A percentile compares a stretch with the other conserved stretches of the same genome.
These are phyloP conservation scores for Pogonocichla stellata DNA, from an alignment of 2,113 vertebrate species.

Conservation along the genomic window DNA sequence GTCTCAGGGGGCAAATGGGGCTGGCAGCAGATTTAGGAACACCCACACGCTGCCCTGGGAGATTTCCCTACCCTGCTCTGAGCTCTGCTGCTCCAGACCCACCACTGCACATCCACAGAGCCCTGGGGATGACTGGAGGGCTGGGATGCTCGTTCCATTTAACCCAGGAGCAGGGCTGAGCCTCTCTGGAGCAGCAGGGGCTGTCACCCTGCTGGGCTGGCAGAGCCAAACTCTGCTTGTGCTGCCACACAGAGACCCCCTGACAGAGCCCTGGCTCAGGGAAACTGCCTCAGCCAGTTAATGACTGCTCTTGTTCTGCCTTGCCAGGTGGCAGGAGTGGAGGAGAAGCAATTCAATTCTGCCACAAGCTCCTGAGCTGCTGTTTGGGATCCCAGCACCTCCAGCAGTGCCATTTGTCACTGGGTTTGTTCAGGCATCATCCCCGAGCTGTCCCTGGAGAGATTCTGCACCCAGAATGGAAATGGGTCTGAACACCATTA, in stretches of 20 bases:
- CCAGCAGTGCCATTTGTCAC: neutral
- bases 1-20: rapidly evolving
- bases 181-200: rapidly evolving
- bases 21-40: neutral
- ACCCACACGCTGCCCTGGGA: neutral
- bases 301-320: neutral
- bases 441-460: neutral
- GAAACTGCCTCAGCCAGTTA: neutral
- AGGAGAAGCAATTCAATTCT: neutral
- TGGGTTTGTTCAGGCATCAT: neutral
- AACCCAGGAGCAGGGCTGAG: neutral
- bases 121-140: rapidly evolving
- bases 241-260: neutral
- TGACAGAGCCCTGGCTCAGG: neutral
- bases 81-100: neutral
- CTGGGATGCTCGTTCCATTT: rapidly evolving
- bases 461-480: neutral
- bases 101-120: rapidly evolving
- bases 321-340: neutral
- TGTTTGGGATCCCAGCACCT: neutral
- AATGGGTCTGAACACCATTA: neutral
- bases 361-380: neutral
- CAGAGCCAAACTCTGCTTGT: neutral
- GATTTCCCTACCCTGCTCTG: rapidly evolving
- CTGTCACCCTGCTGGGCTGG: neutral